Conservation (phyloP, 2,113 vertebrate genomes). For the Tichodroma muraria region DNA sequence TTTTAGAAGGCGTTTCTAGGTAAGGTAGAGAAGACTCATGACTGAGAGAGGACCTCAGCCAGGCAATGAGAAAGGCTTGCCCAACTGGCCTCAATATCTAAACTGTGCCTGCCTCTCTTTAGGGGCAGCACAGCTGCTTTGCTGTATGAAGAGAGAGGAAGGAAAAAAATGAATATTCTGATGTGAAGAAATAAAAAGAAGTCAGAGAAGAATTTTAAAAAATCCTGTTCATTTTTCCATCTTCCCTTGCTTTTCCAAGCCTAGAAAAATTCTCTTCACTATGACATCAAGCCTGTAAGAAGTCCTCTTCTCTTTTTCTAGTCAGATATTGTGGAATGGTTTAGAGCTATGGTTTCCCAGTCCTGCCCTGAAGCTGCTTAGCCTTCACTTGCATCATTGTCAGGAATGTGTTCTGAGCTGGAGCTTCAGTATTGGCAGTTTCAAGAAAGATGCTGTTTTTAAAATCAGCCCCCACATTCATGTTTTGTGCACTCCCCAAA, state of each 20-base stretch:
- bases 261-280: background rate
- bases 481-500: background rate
- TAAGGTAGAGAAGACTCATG: background rate
- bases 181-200: background rate
- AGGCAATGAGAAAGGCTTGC: background rate
- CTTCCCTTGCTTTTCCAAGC: background rate
- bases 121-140: background rate
- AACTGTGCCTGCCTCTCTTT: background rate
- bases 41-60: background rate
- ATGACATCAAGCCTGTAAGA: background rate
- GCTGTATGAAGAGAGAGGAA: background rate
- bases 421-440: background rate
- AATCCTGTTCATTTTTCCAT: background rate
- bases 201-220: background rate
- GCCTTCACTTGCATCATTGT: background rate
- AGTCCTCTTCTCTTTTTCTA: background rate
- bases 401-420: background rate
- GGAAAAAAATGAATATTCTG: background rate
- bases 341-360: background rate
- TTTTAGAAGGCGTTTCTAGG: background rate
- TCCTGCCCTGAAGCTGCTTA: background rate
- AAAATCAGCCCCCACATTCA: background rate
- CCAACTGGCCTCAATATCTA: background rate
- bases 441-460: background rate
- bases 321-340: background rate